Base-by-base conservation (phyloP, 2,888 invertebrate species). In the Morpho achilles region DNA sequence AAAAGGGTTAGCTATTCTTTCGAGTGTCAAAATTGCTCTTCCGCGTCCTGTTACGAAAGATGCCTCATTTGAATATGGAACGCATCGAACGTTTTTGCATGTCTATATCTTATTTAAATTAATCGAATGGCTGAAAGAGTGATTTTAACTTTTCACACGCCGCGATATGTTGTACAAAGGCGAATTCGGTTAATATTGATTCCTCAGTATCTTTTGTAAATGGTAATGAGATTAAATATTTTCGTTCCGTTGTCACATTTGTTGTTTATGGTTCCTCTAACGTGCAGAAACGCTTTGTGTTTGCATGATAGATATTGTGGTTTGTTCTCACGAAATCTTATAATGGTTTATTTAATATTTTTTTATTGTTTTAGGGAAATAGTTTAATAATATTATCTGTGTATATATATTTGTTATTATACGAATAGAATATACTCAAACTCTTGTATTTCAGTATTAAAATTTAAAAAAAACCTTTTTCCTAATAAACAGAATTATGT, bases 11-110 rank as follows among this genome's bases (percentile, higher is more conserved):
- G 70, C 79, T 75, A 88, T 89, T 90, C 87, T 88, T 83, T 77
- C 69, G 75, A 85, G 90, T 89, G 90, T 89, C 88, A 88, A 87
- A 89, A 88, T 87, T 86, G 81, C 80, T 87, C 88, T 88, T 88
- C 88, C 85, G 82, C 76, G 71, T 84, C 79, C 78, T 71, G 72
- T 71, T 71, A 75, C 68, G 77, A 64, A 80, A 79, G 76, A 74
- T 74, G 73, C 70, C 76, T 82, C 75, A 86, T 90, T 90, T 88
- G 85, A 88, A 89, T 89, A 86, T 84, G 80, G 82, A 82, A 77
- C 72, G 75, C 72, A 54, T 54, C 54, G 74, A 74, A 79, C 74
- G 10, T 3, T 76, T 88, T 88, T 89, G 86, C 87, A 89, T 89
- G 80, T 83, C 76, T 79, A 74, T 81, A 70, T 76, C 74, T 72